Base-by-base conservation (phyloP, 1,140 invertebrate genomes). In the Helicoverpa zea region DNA sequence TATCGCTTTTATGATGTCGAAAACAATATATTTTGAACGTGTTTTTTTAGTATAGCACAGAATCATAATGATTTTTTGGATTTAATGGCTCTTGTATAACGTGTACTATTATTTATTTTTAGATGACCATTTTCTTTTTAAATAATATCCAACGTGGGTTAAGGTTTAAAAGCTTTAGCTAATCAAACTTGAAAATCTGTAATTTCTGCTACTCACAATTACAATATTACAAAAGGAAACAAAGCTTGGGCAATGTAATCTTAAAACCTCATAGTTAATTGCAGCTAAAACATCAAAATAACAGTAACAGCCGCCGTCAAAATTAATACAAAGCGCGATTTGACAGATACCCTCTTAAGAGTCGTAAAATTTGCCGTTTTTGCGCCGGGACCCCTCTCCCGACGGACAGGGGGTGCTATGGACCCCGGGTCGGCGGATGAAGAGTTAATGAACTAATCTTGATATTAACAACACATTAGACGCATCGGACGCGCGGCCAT, bases 401-500 rank as follows among this genome's bases (percentile, higher is more conserved):
- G 51, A 63, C 30, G 58, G 30, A 23, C 74, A 13, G 59, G 35
- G 59, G 76, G 66, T 51, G 47, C 56, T 61, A 61, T 61, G 66
- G 75, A 83, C 52, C 74, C 81, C 51, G 66, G 74, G 54, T 75
- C 81, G 76, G 78, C 80, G 86, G 86, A 86, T 87, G 87, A 87
- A 83, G 84, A 89, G 86, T 86, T 89, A 87, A 89, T 89, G 87
- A 86, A 89, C 86, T 89, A 89, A 89, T 89, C 84, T 84, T 66
- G 87, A 89, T 89, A 88, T 88, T 86, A 88, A 88, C 87, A 88
- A 85, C 84, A 89, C 87, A 89, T 87, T 87, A 87, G 85, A 70
- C 81, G 78, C 87, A 86, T 85, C 82, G 83, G 83, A 75, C 83
- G 80, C 79, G 16, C 56, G 72, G 75, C 43, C 79, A 66, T 75